phyloP scores from a whole-genome alignment of 2,797 vertebrate species.

The Ctenopoma multispine region DNA sequence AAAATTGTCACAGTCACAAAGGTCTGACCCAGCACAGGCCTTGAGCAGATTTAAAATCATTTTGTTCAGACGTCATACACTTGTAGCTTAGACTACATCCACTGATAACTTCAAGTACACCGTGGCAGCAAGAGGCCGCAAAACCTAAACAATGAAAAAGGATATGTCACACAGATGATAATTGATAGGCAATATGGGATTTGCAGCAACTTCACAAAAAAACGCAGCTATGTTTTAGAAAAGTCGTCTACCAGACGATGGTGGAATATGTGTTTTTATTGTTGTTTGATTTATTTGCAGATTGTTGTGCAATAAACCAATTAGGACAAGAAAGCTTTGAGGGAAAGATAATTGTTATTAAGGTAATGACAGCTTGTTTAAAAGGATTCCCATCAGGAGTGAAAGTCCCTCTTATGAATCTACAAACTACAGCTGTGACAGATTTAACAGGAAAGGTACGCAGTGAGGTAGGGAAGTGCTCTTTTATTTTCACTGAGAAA shows the following conservation, averaged over 20 bases:
- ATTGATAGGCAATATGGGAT: conserved; percentile 56
- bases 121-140: conserved; percentile 64
- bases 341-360: conserved; percentile 24
- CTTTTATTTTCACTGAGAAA: too few species aligned
- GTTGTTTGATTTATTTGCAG: conserved; percentile 51
- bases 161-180: conserved; percentile 74
- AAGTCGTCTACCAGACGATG: conserved; percentile 1
- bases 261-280: conserved; percentile 28
- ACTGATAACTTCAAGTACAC: conserved; percentile 82
- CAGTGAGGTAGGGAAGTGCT: not conserved
- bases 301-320: conserved; percentile 46
- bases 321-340: conserved; percentile 43
- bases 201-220: too few species aligned
- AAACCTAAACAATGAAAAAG: conserved; percentile 76
- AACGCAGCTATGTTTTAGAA: conserved; percentile 1
- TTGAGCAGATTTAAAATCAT: conserved; percentile 81
- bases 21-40: conserved; percentile 66
- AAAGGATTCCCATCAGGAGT: conserved; percentile 16
- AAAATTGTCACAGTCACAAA: conserved; percentile 55
- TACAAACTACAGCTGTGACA: conserved; percentile 15
- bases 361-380: conserved; percentile 19
- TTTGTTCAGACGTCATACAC: conserved; percentile 76
- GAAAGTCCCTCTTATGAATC: conserved; percentile 18
- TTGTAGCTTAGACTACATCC: conserved; percentile 82
- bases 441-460: conserved; percentile 13